Conservation (phyloP, 2,888 invertebrate species). For the Marronus borbonicus region DNA sequence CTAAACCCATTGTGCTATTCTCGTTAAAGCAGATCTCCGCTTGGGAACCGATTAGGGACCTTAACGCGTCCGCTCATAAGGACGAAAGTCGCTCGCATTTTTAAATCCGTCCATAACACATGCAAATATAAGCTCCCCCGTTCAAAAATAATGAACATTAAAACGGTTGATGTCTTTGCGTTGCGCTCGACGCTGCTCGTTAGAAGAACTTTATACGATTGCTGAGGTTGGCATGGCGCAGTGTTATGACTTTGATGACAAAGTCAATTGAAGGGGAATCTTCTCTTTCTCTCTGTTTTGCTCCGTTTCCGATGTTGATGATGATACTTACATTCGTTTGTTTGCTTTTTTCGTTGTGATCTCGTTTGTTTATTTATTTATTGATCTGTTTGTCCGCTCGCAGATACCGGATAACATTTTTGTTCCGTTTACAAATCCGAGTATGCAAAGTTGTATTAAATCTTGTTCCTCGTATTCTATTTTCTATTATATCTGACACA, state of each 20-base stretch:
- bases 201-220: slow-evolving; percentile 46
- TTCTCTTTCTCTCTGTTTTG: background rate
- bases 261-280: slow-evolving; percentile 37
- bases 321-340: no score
- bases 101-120: slow-evolving; percentile 63
- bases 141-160: slow-evolving; percentile 69
- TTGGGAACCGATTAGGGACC: slow-evolving; percentile 46
- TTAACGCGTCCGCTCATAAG: slow-evolving; percentile 52
- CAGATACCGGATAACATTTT: background rate
- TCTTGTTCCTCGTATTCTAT: no score
- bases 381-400: slow-evolving; percentile 26
- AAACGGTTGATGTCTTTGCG: slow-evolving; percentile 68
- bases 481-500: no score
- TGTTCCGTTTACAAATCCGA: no score
- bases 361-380: slow-evolving; percentile 33
- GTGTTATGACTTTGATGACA: slow-evolving; percentile 48
- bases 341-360: background rate
- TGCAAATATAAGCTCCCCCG: slow-evolving; percentile 64
- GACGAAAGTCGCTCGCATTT: slow-evolving; percentile 52
- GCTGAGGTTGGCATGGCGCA: slow-evolving; percentile 21
- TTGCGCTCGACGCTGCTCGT: slow-evolving; percentile 36
- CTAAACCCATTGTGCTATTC: slow-evolving; percentile 66
- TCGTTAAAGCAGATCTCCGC: slow-evolving; percentile 63
- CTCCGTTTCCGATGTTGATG: background rate
- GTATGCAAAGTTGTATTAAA: no score